Evolutionary conservation across 1,140 invertebrate genomes (phyloP), one percentile per base, ranked within the genome.

Genomic region (Ericerus pela): DNA sequence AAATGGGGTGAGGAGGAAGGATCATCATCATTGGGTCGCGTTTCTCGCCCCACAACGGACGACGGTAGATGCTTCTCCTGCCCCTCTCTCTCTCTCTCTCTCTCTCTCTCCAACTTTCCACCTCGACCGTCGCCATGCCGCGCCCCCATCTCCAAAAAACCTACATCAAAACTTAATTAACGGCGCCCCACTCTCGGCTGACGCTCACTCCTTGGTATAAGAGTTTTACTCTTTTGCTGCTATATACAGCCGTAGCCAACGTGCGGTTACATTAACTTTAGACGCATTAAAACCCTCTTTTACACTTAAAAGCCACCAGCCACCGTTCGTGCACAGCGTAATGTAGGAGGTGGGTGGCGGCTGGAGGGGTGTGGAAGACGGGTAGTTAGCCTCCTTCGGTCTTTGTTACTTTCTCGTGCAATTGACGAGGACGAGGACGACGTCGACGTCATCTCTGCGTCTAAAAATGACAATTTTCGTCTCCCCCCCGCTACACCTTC

Each of bases 181-280:
- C 41, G 41, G n/a, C n/a, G n/a, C n/a, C n/a, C n/a, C n/a, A n/a
- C n/a, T n/a, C n/a, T n/a, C n/a, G n/a, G n/a, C n/a, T n/a, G n/a
- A n/a, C n/a, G n/a, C n/a, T n/a, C n/a, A n/a, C n/a, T n/a, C n/a
- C n/a, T n/a, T n/a, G n/a, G n/a, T n/a, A n/a, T 47, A 47, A 18
- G 22, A 18, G 2, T 18, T 47, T 47, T 47, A 18, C 41, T 24
- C 26, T 47, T 24, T 47, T 47, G 10, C 41, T 24, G 41, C 22
- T 12, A 47, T 24, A 24, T 47, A 24, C 41, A 18, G 30, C 26
- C 11, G 20, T 10, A 18, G 20, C 20, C 26, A 24, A 47, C 26
- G 41, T 47, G 41, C 41, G 41, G 41, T 47, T 47, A 47, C 41
- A 47, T 47, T 47, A 47, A 47, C 41, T 47, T 47, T 47, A 47